Evolutionary conservation across 2,797 vertebrate genomes (phyloP).

Genomic region (Psittacula echo): DNA sequence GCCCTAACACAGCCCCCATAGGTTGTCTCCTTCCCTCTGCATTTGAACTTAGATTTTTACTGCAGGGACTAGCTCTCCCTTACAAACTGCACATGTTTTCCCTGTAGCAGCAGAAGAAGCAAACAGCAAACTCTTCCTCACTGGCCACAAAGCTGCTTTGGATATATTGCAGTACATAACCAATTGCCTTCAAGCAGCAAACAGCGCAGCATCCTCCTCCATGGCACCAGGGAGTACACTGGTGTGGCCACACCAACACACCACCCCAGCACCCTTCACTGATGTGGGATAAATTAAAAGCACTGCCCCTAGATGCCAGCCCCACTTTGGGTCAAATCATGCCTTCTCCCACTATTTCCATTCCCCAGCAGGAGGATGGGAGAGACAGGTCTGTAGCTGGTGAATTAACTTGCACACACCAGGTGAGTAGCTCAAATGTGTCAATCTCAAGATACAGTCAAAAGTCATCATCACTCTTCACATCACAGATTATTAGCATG

Average conservation of each 20-base stretch:
- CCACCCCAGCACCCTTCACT: not conserved
- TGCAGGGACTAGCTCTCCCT: not conserved
- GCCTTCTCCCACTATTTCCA: not conserved
- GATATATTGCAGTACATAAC: not conserved
- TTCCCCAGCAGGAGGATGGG: not conserved
- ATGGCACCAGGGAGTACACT: accelerated
- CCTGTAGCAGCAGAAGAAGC: not conserved
- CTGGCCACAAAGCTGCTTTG: not conserved
- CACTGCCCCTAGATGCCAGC: not conserved
- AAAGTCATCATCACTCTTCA: conserved; percentile 14
- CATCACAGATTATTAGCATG: not conserved
- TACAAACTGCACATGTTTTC: not conserved
- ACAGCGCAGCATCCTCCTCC: not conserved
- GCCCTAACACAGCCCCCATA: accelerated
- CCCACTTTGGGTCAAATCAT: not conserved
- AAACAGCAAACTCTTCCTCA: not conserved
- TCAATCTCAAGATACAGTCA: not conserved
- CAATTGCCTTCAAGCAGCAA: not conserved
- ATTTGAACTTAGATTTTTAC: not conserved
- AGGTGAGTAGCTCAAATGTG: accelerated
- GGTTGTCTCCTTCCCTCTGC: not conserved
- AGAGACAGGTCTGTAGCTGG: accelerated
- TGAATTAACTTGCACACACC: not conserved
- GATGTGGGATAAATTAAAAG: not conserved
- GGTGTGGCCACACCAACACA: not conserved